Percentiles rank a stretch among this genome's conserved stretches.
These are phyloP conservation scores for Nomada lathburiana DNA, from an alignment of 2,888 invertebrate species.

Conservation along the genomic window DNA sequence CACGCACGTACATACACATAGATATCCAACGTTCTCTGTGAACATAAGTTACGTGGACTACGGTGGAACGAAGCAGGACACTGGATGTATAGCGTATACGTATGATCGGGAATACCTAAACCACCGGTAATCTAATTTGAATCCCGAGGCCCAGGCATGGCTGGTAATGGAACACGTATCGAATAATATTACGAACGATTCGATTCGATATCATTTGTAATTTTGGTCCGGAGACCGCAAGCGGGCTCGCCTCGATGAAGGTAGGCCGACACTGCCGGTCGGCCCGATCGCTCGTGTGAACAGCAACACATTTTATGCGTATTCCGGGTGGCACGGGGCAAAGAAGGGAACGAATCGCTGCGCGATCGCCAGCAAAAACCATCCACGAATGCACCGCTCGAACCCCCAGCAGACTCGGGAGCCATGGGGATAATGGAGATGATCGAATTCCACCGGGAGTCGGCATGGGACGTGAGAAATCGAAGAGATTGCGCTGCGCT, in stretches of 20 bases:
- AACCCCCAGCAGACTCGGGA: conserved; percentile 43
- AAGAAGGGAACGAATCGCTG: conserved; percentile 30
- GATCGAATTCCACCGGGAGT: conserved; percentile 31
- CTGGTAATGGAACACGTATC: conserved; percentile 83
- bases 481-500: neutral
- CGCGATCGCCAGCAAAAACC: conserved; percentile 39
- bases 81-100: conserved; percentile 20
- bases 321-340: conserved; percentile 57
- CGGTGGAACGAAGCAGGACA: conserved; percentile 16
- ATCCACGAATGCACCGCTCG: neutral
- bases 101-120: conserved; percentile 60
- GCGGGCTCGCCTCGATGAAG: conserved; percentile 43
- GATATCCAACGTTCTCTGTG: neutral
- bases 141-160: conserved; percentile 59
- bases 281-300: conserved; percentile 65
- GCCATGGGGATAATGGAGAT: conserved; percentile 11
- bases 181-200: conserved; percentile 82
- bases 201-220: conserved; percentile 82
- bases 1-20: neutral
- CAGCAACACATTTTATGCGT: conserved; percentile 74
- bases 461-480: conserved; percentile 10
- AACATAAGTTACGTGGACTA: neutral
- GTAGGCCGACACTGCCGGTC: neutral
- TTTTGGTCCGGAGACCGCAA: conserved; percentile 73
- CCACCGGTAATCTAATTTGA: conserved; percentile 80